Base-by-base conservation (phyloP, 2,888 invertebrate species). In the Laothoe populi region DNA sequence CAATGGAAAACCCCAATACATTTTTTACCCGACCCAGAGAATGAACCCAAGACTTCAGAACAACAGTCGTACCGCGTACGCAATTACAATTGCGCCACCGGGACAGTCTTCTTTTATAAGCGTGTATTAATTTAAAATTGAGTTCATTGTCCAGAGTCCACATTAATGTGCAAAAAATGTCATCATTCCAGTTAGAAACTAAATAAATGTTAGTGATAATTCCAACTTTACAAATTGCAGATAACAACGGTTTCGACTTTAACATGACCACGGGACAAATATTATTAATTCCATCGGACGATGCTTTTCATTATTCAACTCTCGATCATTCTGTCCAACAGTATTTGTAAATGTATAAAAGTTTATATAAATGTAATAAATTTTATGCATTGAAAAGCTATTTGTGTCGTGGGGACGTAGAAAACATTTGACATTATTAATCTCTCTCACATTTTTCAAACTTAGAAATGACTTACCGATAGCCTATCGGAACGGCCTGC, bases 261-360 rank as follows among this genome's bases (percentile, higher is more conserved):
- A 26, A 16, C 26, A 16, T 24, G 26, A 16, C 31, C 2, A 46
- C 8, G 16, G 31, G 16, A 1, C 49, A 31, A 26, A 49, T 31
- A 26, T 49, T 26, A 49, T 16, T 31, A 26, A 26, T 26, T 26
- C 45, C 7, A 45, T 49, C 26, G 2, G 10, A 31, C 49, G 23
- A 23, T 11, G 23, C 8, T 49, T 16, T 26, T 49, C 26, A 49
- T 26, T 49, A 31, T 49, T 49, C 49, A 0, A 49, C 26, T 7
- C 49, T 49, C 49, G 26, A 26, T 49, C 31, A 49, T 49, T 49
- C 7, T 45, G 49, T 49, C n/a, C 26, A 31, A 44, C 19, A 44
- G 19, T 19, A 7, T 49, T 31, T 31, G 26, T 2, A 0, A 31
- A 49, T 26, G 24, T 49, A 11, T 46, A 26, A 44, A 44, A 44